Evolutionary conservation across 2,888 invertebrate species (phyloP), one percentile per base, ranked within the genome.

Genomic region (Hydriomena furcata): DNA sequence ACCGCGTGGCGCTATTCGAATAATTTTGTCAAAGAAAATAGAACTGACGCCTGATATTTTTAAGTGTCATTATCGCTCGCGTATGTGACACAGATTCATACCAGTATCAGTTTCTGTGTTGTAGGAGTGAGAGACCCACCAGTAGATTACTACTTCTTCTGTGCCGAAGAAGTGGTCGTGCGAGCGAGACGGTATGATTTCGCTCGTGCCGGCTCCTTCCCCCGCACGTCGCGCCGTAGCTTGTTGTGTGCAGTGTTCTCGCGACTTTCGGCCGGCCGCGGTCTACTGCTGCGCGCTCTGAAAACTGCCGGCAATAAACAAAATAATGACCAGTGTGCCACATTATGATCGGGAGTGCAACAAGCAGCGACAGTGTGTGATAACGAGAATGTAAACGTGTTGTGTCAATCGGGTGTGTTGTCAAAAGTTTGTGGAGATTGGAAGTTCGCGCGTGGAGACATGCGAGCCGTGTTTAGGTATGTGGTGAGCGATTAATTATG

Each of bases 391-490:
- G 81, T 85, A 85, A 48, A 79, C 78, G 84, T 84, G 82, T 82
- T 83, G 86, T 87, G 87, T 79, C 79, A 73, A 79, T 76, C 77
- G 66, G n/a, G 73, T 79, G 85, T 84, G 80, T 71, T 49, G 49
- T 49, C 51, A 51, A 45, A 50, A n/a, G 72, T 81, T 79, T 66
- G 72, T 76, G 71, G 73, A 79, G 83, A 80, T 84, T 79, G 85
- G 82, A 82, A 74, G 79, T 81, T 79, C 65, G 75, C 81, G 79
- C 79, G 80, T 80, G 81, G 79, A 78, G 71, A 23, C 37, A 76
- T 75, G 84, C 86, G 75, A 76, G 76, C 74, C 73, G 76, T 81
- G 82, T 87, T 88, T 89, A 90, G 90, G 90, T 90, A 90, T 85
- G 89, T 87, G 75, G 71, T 60, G 65, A 71, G 70, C 78, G 82